Base-by-base conservation (phyloP, 2,113 vertebrate species). In the Rhynchomys soricoides region DNA sequence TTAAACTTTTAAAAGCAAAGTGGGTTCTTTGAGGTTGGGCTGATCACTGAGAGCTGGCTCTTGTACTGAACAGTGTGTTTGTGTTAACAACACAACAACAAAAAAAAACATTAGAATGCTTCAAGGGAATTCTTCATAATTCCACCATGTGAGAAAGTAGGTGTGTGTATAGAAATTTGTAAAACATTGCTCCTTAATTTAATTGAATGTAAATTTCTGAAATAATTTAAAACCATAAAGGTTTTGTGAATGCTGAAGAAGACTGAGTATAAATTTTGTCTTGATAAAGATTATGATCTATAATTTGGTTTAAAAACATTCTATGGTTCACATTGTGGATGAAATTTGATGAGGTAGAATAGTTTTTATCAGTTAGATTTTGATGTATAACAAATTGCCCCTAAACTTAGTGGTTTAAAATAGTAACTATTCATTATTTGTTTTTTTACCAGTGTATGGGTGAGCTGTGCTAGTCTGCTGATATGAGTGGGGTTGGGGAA, bases 1-100 rank as follows among this genome's bases (percentile, higher is more conserved):
- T 85, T 85, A 78, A 95, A 89, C 12, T 3, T 45, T 90, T 70
- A 70, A 86, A 86, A 22, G 48, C 17, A 37, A 59, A 88, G 79
- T 90, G 88, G 88, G 34, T 10, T 87, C 43, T 40, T 92, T 79
- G 64, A 88, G 34, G 34, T 97, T 64, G 59, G 37, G 86, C 77
- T 85, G 34, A 64, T 74, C 50, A 55, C 8, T 24, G 59, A 83
- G 86, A 43, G 26, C 91, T 82, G 11, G 55, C 10, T 5, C 92
- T 89, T 95, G 74, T 90, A 79, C 57, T 73, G 31, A 93, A 57
- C 48, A 50, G 7, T 31, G 15, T 89, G 7, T 74, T 86, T 71
- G 24, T 78, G 34, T 52, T 81, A 77, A 86, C 5, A 57, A 55
- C 13, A 16, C 62, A 57, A 26, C 55, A 59, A 40, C 89, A 82